Conservation (phyloP, 37 sponge, comb jelly and placozoan species). For the Aphrocallistes beatrix region DNA sequence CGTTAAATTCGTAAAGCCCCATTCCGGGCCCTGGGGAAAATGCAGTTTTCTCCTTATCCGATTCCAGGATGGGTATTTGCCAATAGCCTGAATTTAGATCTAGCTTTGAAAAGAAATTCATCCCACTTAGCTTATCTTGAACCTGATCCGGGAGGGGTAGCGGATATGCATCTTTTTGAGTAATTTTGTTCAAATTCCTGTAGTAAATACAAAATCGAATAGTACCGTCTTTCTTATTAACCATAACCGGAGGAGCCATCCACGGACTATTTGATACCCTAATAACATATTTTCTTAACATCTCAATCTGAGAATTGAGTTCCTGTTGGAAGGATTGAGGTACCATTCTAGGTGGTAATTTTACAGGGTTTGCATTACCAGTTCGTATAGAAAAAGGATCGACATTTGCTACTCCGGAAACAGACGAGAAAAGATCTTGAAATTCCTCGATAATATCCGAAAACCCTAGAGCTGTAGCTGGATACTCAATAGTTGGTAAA, state of each 20-base stretch:
- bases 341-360: neutral
- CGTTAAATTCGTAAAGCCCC: too few relatives aligned
- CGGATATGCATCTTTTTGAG: neutral
- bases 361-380: too few relatives aligned
- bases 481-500: too few relatives aligned
- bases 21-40: slow-evolving; percentile 26
- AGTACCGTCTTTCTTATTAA: neutral
- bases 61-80: neutral
- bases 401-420: too few relatives aligned
- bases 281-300: neutral
- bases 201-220: neutral
- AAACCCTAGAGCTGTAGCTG: too few relatives aligned
- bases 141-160: neutral
- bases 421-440: too few relatives aligned
- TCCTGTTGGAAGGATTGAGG: neutral
- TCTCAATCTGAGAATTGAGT: neutral
- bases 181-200: neutral
- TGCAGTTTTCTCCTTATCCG: slow-evolving; percentile 18
- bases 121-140: neutral
- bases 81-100: slow-evolving; percentile 5
- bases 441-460: too few relatives aligned
- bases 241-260: neutral
- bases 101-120: neutral
- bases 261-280: neutral
- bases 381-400: too few relatives aligned